A percentile compares a stretch with the other conserved stretches of the same genome.
Conservation (phyloP, 2,797 vertebrate species). For the Argentina silus region DNA sequence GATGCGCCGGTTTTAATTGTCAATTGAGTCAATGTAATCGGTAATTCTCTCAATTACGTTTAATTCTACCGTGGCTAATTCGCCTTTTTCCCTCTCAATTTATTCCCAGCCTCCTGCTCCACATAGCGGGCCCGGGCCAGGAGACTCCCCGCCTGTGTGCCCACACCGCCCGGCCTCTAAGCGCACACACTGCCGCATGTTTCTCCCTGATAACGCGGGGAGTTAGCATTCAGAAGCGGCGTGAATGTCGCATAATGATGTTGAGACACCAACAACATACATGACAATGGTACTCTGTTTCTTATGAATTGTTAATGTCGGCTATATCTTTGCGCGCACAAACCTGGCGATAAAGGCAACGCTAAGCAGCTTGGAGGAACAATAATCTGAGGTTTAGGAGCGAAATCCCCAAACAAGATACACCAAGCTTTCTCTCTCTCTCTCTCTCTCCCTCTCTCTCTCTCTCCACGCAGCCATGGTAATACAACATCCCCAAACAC, state of each 20-base stretch:
- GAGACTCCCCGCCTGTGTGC: constrained; percentile 49
- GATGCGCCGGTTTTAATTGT: constrained; percentile 67
- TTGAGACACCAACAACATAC: constrained; percentile 53
- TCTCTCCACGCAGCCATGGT: too few relatives aligned
- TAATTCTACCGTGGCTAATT: constrained; percentile 62
- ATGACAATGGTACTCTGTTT: constrained; percentile 61
- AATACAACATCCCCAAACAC: too few relatives aligned
- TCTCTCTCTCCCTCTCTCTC: too few relatives aligned
- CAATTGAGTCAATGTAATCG: constrained; percentile 56
- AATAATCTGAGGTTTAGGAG: constrained; percentile 75
- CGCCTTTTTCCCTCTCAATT: constrained; percentile 42
- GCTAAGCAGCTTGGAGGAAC: constrained; percentile 71
- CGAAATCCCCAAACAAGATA: constrained; percentile 65
- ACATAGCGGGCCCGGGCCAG: constrained; percentile 42
- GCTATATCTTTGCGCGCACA: constrained; percentile 62
- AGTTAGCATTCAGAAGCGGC: constrained; percentile 52
- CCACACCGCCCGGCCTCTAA: constrained; percentile 58
- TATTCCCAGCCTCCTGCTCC: constrained; percentile 18
- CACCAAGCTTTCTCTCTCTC: too few relatives aligned
- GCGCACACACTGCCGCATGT: constrained; percentile 69
- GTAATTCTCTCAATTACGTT: constrained; percentile 60
- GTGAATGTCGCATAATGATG: constrained; percentile 58
- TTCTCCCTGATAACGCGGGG: constrained; percentile 72
- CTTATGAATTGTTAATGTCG: constrained; percentile 74
- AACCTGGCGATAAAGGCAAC: constrained; percentile 69